Evolutionary conservation across 1,140 invertebrate species (phyloP).

Genomic region (Lepidurus arcticus): DNA sequence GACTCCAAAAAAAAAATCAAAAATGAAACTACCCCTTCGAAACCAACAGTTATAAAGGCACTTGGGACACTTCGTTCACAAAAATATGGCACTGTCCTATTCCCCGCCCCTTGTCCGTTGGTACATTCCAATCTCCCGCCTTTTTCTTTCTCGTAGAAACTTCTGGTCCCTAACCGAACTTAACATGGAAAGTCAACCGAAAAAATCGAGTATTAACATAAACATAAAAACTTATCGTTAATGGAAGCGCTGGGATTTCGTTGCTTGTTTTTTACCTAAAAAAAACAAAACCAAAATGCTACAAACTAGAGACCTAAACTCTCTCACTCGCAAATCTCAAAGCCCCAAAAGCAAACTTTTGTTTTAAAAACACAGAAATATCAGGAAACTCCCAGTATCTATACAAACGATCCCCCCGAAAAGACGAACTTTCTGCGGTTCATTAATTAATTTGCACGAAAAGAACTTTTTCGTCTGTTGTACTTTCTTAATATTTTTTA

Average conservation of each 20-base stretch:
- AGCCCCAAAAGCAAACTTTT: background rate
- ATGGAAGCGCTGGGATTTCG: slow-evolving; percentile 17
- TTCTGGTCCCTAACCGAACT: slow-evolving; percentile 6
- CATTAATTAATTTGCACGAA: background rate
- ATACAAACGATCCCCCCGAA: background rate
- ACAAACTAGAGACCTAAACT: background rate
- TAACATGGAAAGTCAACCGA: background rate
- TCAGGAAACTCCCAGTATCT: background rate
- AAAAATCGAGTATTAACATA: background rate
- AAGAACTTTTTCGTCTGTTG: background rate
- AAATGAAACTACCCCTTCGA: background rate
- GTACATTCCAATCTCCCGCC: background rate
- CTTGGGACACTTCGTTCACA: slow-evolving; percentile 11
- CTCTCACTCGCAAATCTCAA: background rate
- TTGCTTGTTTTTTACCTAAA: background rate
- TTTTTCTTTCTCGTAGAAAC: background rate
- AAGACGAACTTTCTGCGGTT: background rate
- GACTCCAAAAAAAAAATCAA: background rate
- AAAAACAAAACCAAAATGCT: background rate
- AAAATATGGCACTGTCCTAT: slow-evolving; percentile 19
- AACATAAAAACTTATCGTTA: slow-evolving; percentile 16
- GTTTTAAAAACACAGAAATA: background rate
- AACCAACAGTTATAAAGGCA: background rate
- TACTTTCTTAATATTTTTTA: background rate
- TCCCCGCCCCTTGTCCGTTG: background rate